Percentiles rank a stretch among this genome's conserved stretches.
Evolutionary conservation across 2,888 invertebrate species (phyloP).

Genomic region (Drosophila hamatofila): DNA sequence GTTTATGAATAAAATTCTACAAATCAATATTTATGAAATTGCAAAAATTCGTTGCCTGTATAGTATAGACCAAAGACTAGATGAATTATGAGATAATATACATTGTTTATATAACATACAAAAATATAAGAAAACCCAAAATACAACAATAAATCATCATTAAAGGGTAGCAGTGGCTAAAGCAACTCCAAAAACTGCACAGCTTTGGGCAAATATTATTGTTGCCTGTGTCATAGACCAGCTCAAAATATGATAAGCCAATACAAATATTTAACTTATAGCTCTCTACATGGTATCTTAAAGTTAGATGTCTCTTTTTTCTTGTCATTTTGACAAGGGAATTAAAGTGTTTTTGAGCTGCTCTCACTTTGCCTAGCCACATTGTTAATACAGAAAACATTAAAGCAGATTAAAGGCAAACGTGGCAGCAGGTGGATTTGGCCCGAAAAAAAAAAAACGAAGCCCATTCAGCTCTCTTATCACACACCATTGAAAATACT

Average conservation of each 20-base stretch:
- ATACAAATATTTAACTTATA: background rate
- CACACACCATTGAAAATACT: conserved; percentile 1
- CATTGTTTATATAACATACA: too few relatives aligned
- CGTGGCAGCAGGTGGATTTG: conserved; percentile 12
- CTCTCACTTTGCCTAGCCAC: conserved; percentile 11
- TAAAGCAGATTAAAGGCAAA: conserved; percentile 60
- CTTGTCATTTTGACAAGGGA: conserved; percentile 17
- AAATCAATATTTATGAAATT: too few relatives aligned
- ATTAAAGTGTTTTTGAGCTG: conserved; percentile 5
- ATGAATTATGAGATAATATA: too few relatives aligned
- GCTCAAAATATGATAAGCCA: background rate
- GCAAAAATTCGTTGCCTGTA: too few relatives aligned
- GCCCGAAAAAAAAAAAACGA: background rate
- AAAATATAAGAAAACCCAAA: too few relatives aligned
- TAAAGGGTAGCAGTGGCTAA: background rate
- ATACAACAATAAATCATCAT: background rate
- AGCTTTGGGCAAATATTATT: background rate
- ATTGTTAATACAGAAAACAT: conserved; percentile 52
- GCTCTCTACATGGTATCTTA: background rate
- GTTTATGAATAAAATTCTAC: too few relatives aligned
- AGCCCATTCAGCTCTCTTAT: conserved; percentile 20
- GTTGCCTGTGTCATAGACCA: background rate
- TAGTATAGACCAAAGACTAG: too few relatives aligned
- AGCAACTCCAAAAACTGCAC: too few relatives aligned
- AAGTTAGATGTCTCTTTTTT: background rate